Base-by-base conservation (phyloP, 2,797 vertebrate species). In the Amphiprion clarkii region DNA sequence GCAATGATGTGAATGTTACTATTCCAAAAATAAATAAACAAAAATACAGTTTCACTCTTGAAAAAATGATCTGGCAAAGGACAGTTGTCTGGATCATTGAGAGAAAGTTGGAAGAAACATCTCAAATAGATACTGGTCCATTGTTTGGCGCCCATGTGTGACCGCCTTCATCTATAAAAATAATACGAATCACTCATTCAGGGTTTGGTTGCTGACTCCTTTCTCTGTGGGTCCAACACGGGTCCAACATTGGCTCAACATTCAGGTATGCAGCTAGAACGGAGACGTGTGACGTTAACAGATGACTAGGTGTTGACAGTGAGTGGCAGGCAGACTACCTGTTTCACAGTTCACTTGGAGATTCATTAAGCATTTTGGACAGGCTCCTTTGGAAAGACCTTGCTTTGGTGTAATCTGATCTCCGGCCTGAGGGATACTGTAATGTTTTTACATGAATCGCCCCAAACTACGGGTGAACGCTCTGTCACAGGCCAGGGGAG, bases 291-390 rank as follows among this genome's bases (percentile, higher is more conserved):
- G 88, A 89, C 78, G 56, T 48, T 92, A 91, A 94, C 78, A 49
- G 90, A 93, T 92, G 79, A 82, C 59, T 13, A 56, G 81, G 92
- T 93, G 92, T 74, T 87, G 92, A 94, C 85, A 88, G 77, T 79
- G 84, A 88, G 66, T 89, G 91, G 86, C 91, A 91, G 91, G 87
- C 74, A 73, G 89, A 83, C 89, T 90, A 88, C 90, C 85, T 88
- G 91, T 85, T 90, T 78, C 88, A 93, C 91, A 87, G 92, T 93
- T 93, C 91, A 91, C 89, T 86, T 86, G 71, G 52, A 88, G 77
- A 83, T 92, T 92, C 90, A 92, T 93, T 89, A 87, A 93, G 76
- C 87, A 91, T 90, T 89, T 89, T 88, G 85, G 92, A 93, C 91
- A 92, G 86, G 85, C 63, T 82, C 74, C 69, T 92, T 89, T 89